Base-by-base conservation (phyloP, 2,888 invertebrate genomes). In the Gymnocheta viridis region DNA sequence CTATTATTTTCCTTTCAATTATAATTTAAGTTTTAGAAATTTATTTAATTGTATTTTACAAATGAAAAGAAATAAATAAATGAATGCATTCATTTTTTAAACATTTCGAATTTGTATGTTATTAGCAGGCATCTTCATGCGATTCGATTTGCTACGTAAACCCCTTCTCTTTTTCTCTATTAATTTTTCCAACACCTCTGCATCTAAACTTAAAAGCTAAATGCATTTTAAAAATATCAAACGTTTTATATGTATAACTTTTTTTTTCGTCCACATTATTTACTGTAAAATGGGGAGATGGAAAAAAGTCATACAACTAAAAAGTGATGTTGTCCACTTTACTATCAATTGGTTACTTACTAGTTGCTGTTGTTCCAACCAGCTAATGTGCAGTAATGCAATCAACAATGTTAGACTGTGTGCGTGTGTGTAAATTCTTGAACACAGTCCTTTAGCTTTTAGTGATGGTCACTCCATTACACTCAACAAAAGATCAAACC, bases 261-360 rank as follows among this genome's bases (percentile, higher is more conserved):
- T 41, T 17, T 67, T 67, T 64, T 51, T 69, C 41, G 41, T 80
- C 38, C 56, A 35, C 72, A 47, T 83, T 83, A 76, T 74, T 83
- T 83, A 79, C 80, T 58, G 76, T 49, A 83, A 80, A 80, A 74
- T 72, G 60, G 22, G 32, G 10, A 49, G 56, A 82, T 32, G 27
- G 2, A 64, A 70, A 58, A 58, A 54, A 41, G 27, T 47, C 19
- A 58, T 58, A 78, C 70, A 56, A 67, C 70, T 58, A 29, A 58
- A n/a, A 83, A 74, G 74, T 82, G 69, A 74, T 81, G 81, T 81
- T 81, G 81, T 81, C 54, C 74, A 82, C 81, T 74, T 82, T 76
- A 64, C 74, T 76, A 82, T 82, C 81, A 82, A 76, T 62, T 82
- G 81, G 47, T 82, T 51, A 29, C 17, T 82, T 51, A 29, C 17